Evolutionary conservation across 2,797 vertebrate species (phyloP), one percentile per base, ranked within the genome.

Genomic region (Pipistrellus nathusii): DNA sequence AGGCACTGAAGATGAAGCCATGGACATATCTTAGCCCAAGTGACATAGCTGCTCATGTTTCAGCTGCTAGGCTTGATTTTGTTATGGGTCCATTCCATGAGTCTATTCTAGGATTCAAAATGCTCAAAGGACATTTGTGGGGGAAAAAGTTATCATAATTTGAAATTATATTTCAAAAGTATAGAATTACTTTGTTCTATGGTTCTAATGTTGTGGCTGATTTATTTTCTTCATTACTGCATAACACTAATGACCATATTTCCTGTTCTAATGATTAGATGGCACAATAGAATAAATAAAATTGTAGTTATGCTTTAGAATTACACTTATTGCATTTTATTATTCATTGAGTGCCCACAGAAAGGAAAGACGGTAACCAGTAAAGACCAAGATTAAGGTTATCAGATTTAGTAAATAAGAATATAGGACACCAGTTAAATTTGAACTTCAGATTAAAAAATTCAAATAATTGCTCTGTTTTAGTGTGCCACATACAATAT

Each of bases 401-500:
- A 27, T 18, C 30, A 85, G 46, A 57, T 66, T 41, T 72, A 86
- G 55, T 48, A 89, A 77, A 91, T 46, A 44, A 86, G 93, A 72
- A 71, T 32, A 44, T 0, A 89, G 27, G 27, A 81, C 2, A 38
- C 12, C 30, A 75, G 66, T 68, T 86, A 78, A 25, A 73, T 82
- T 57, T 77, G 17, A 94, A 91, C 35, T 89, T 86, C 80, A 82
- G 53, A 77, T n/a, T 8, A 57, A 88, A 78, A 48, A 46, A 66
- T 25, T 41, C 25, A 94, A 90, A 78, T 32, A 81, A 71, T 38
- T 69, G 6, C 71, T 94, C 32, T 81, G 27, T 48, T 62, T 88
- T 85, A 57, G 2, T 77, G 84, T 66, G 64, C 12, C 5, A 2
- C 32, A 51, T 66, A 59, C 3, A 76, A 68, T 88, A 77, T 81